Percentiles rank a stretch among this genome's conserved stretches.
phyloP scores from a whole-genome alignment of 1,140 invertebrate species.

The Trachymyrmex septentrionalis region DNA sequence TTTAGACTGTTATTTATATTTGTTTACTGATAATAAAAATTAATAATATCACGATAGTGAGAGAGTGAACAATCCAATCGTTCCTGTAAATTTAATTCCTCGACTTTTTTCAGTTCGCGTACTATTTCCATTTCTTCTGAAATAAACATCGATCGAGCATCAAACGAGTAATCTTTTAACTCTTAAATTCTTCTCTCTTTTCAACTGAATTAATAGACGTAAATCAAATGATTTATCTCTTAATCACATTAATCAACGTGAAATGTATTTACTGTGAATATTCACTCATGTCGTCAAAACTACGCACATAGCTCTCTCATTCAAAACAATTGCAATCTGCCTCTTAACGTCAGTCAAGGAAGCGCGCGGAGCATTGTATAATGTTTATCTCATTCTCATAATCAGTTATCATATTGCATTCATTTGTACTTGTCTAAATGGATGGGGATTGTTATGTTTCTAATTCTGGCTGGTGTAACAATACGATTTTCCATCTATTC shows the following conservation, averaged over 20 bases:
- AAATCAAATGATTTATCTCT: neutral
- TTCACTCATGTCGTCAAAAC: neutral
- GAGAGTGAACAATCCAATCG: conserved; percentile 28
- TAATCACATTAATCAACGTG: neutral
- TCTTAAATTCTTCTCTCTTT: neutral
- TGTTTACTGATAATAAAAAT: conserved; percentile 40
- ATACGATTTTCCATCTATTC: conserved; percentile 25
- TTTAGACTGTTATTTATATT: conserved; percentile 1
- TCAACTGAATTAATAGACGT: neutral
- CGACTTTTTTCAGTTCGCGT: neutral
- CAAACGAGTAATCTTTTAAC: neutral
- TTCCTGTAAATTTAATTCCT: neutral
- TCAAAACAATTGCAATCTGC: conserved; percentile 22
- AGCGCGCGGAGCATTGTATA: conserved; percentile 8
- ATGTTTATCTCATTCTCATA: conserved; percentile 44
- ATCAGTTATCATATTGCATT: conserved; percentile 31
- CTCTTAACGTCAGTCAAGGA: neutral
- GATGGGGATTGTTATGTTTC: conserved; percentile 15
- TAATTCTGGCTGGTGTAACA: conserved; percentile 26
- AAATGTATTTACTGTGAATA: neutral
- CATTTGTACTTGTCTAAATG: conserved; percentile 51
- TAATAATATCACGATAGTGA: conserved; percentile 21
- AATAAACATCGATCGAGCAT: neutral
- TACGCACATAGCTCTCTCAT: neutral
- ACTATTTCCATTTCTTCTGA: neutral